Evolutionary conservation across 2,797 vertebrate genomes (phyloP).

Genomic region (Decapterus maruadsi): DNA sequence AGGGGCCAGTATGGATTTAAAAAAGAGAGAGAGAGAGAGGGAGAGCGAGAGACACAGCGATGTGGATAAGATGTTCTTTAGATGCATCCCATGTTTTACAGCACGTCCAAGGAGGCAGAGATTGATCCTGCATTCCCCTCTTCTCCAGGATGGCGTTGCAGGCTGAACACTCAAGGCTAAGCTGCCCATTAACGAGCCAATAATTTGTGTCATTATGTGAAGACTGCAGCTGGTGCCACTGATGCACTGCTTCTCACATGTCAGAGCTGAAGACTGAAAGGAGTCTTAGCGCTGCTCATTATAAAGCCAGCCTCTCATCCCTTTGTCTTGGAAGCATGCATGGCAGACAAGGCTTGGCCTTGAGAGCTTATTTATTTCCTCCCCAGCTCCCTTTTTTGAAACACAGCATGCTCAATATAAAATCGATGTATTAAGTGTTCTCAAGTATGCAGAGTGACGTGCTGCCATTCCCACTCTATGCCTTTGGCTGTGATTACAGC

Average conservation of each 20-base stretch:
- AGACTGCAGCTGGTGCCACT: conserved; percentile 75
- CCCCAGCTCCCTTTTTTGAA: conserved; percentile 54
- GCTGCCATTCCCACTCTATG: conserved; percentile 75
- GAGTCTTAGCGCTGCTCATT: conserved; percentile 61
- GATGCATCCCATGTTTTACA: conserved; percentile 71
- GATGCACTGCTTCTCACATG: conserved; percentile 70
- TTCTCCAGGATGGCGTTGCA: conserved; percentile 54
- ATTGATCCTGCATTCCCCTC: conserved; percentile 65
- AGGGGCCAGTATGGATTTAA: conserved; percentile 64
- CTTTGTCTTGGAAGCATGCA: conserved; percentile 68
- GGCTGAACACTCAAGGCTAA: conserved; percentile 74
- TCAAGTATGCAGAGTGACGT: conserved; percentile 78
- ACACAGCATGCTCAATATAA: conserved; percentile 75
- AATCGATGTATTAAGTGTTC: conserved; percentile 82
- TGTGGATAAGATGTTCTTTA: conserved; percentile 69
- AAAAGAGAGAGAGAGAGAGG: conserved; percentile 26
- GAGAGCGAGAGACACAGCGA: conserved; percentile 36
- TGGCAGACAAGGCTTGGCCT: conserved; percentile 59
- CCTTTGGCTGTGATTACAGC: conserved; percentile 82
- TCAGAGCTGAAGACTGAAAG: conserved; percentile 67
- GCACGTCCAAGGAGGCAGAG: conserved; percentile 62
- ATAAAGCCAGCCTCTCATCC: conserved; percentile 67
- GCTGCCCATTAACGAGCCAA: conserved; percentile 77
- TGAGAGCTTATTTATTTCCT: conserved; percentile 70
- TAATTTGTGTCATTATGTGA: conserved; percentile 79